Base-by-base conservation (phyloP, 2,797 vertebrate species). In the Pelobates cultripes region DNA sequence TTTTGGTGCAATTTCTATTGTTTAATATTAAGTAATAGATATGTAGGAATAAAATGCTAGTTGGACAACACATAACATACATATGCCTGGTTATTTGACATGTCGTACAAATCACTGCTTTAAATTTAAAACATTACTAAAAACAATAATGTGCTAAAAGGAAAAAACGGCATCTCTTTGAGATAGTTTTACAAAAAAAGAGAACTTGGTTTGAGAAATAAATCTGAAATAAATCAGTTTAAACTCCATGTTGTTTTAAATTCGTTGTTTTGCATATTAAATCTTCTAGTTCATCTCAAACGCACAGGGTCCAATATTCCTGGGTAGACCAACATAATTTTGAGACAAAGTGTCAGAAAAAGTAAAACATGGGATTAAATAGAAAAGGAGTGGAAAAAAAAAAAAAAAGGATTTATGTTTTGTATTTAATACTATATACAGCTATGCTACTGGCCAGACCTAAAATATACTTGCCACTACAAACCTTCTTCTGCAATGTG, bases 201-300 rank as follows among this genome's bases (percentile, higher is more conserved):
- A 6, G 17, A 28, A 64, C 61, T 64, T 17, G 61, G 61, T 64
- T 28, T 14, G 61, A 51, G 47, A 10, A 10, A 51, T n/a, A n/a
- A n/a, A n/a, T n/a, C n/a, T 6, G 47, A 51, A 14, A 45, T 61
- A 75, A 43, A 51, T 51, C 28, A 17, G 9, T 68, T 55, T 69
- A 40, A 68, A 70, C 41, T 43, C 10, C 43, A 73, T 55, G 66
- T 28, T n/a, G n/a, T n/a, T n/a, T 47, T 70, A 75, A 81, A 70
- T 75, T 51, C 53, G 70, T 64, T 7, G 4, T 40, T 75, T 81
- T 75, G 73, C 79, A 81, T 81, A 28, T 70, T 81, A 75, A 70
- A 81, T 75, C 73, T 75, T 81, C 66, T 81, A 63, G 73, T 71
- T 76, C 43, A 28, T 70, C 9, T 75, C 66, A 70, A 81, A 81